Percentiles rank a stretch among this genome's conserved stretches.
phyloP scores from a whole-genome alignment of 2,113 vertebrate species.

The Himantopus leucocephalus region DNA sequence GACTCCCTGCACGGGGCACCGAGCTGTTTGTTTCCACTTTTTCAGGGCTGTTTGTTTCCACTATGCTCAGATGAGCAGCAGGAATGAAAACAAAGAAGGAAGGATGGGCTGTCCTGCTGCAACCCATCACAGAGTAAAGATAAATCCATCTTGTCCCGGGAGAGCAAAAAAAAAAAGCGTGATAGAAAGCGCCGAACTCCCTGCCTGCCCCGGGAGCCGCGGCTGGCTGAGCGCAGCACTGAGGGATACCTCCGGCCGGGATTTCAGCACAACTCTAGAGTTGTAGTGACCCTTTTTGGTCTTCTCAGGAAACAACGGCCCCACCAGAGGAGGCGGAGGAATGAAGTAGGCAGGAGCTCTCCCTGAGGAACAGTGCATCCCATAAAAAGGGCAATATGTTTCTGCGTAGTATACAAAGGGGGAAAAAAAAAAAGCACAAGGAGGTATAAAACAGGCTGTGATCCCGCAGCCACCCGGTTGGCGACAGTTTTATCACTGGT shows the following conservation, averaged over 20 bases:
- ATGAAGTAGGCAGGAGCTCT: not conserved
- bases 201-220: fast-evolving
- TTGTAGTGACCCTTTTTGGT: slow-evolving; percentile 49
- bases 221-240: not conserved
- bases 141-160: not conserved
- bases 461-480: not conserved
- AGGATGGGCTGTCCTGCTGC: not conserved
- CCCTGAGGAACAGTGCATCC: not conserved
- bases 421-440: too few relatives aligned
- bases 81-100: not conserved
- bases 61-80: not conserved
- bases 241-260: not conserved
- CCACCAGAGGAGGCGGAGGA: not conserved
- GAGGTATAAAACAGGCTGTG: fast-evolving
- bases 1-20: not conserved
- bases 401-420: not conserved
- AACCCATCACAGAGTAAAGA: not conserved
- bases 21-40: not conserved
- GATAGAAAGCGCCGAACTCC: not conserved
- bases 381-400: not conserved
- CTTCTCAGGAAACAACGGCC: not conserved
- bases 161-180: not conserved
- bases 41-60: not conserved
- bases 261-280: not conserved
- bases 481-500: not conserved